Conservation (phyloP, 2,797 vertebrate species). For the Callimico goeldii region DNA sequence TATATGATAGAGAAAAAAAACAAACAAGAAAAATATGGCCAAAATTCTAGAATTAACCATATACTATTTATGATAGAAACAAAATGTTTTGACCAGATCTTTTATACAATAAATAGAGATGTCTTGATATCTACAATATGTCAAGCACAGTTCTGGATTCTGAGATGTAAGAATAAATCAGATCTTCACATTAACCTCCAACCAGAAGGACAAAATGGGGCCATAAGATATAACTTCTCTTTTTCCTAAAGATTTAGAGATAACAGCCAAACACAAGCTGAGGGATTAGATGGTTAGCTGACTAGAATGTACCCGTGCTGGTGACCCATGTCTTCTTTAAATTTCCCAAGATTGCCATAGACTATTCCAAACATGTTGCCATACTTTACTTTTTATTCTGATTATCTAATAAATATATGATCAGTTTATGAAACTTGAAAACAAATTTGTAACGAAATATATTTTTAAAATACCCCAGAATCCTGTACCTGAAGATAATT, state of each 20-base stretch:
- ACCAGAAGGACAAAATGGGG: neutral
- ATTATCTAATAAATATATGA: neutral
- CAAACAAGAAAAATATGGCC: neutral
- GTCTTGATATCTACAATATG: neutral
- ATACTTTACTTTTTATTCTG: neutral
- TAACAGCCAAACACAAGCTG: neutral
- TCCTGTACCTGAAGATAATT: neutral
- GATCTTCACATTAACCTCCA: neutral
- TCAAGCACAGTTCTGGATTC: neutral
- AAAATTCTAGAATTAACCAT: neutral
- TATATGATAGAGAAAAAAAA: neutral
- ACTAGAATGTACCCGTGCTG: neutral
- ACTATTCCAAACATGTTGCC: neutral
- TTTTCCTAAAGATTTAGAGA: neutral
- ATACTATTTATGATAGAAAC: neutral
- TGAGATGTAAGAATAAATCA: neutral
- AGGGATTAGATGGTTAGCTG: neutral
- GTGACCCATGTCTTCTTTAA: neutral
- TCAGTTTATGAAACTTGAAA: neutral
- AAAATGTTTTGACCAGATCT: neutral
- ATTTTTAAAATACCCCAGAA: neutral
- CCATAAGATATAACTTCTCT: rapidly evolving
- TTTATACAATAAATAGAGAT: neutral
- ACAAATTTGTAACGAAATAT: neutral
- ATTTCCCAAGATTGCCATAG: neutral